Conservation (phyloP, 92 coral and sea anemone species). For the Anthopleura xanthogrammica region DNA sequence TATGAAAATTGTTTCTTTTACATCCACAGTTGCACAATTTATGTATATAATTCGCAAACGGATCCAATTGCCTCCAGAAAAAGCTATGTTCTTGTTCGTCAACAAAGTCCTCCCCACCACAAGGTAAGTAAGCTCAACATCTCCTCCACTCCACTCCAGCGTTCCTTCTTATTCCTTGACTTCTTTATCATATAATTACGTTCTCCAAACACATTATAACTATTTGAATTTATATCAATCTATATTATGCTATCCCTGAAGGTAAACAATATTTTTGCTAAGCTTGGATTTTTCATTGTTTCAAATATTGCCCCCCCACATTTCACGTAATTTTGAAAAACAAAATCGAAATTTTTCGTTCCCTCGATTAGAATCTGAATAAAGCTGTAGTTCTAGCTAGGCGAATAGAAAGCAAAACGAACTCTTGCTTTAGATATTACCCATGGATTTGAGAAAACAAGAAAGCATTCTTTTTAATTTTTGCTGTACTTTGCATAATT, state of each 20-base stretch:
- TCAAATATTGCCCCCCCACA: background rate
- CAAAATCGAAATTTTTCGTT: no score
- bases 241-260: background rate
- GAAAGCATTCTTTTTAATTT: no score
- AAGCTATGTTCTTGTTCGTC: conserved; percentile 98
- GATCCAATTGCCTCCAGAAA: conserved; percentile 98
- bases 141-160: background rate
- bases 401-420: no score
- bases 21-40: conserved; percentile 88
- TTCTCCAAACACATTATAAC: background rate
- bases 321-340: no score
- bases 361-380: no score
- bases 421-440: no score
- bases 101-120: conserved; percentile 98
- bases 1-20: background rate
- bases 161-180: background rate
- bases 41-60: conserved; percentile 99
- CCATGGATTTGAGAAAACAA: no score
- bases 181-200: background rate
- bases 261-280: background rate
- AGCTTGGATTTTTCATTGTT: background rate
- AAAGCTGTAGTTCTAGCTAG: no score
- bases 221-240: background rate
- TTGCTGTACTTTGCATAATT: no score
- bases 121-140: conserved; percentile 58